Percentiles rank a stretch among this genome's conserved stretches.
Evolutionary conservation across 2,113 vertebrate species (phyloP).

Genomic region (Sinosuthora webbiana): DNA sequence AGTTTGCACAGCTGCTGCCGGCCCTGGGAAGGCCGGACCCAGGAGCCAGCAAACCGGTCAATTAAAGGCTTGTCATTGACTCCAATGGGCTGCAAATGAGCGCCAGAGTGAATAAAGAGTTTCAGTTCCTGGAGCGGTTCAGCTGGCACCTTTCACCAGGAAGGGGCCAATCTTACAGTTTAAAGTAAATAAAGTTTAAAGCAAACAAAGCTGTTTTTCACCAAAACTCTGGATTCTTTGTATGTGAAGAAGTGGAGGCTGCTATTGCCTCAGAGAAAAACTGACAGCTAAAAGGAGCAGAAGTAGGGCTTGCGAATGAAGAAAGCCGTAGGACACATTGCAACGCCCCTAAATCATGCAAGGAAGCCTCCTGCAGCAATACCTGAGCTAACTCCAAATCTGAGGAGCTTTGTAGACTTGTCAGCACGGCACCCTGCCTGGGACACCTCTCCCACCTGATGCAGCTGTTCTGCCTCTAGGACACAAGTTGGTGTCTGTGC

Average conservation of each 20-base stretch:
- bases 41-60: constrained; percentile 42
- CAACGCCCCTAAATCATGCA: not conserved
- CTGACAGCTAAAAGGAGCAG: not conserved
- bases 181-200: constrained; percentile 48
- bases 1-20: constrained; percentile 62
- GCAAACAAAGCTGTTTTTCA: constrained; percentile 58
- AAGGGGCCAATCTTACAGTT: constrained; percentile 43
- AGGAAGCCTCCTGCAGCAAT: not conserved
- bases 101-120: constrained; percentile 44
- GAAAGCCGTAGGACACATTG: not conserved
- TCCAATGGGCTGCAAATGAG: constrained; percentile 36
- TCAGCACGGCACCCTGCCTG: not conserved
- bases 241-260: constrained; percentile 23
- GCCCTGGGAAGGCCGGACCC: not conserved
- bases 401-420: not conserved
- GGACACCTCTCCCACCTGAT: not conserved
- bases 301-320: not conserved
- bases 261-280: constrained; percentile 5
- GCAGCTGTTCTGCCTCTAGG: not conserved
- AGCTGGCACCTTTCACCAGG: constrained; percentile 52
- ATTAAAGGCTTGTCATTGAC: constrained; percentile 47
- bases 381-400: not conserved
- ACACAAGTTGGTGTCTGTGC: not conserved
- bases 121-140: constrained; percentile 51
- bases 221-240: constrained; percentile 53